Evolutionary conservation across 1,140 invertebrate genomes (phyloP).

Genomic region (Tetragonula clypearis): DNA sequence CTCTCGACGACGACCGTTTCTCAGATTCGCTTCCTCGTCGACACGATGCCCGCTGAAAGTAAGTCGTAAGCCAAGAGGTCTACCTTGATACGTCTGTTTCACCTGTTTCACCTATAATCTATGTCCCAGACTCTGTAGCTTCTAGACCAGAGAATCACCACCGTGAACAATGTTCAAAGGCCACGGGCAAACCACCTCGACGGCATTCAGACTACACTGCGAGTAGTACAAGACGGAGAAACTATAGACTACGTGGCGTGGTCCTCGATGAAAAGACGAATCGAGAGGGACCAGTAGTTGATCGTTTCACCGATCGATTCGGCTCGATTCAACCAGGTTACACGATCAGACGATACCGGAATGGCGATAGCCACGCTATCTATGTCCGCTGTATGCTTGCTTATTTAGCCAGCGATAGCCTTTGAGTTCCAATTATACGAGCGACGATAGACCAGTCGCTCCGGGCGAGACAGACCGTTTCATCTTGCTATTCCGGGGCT

Average conservation of each 20-base stretch:
- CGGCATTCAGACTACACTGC: background rate
- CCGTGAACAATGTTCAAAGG: conserved; percentile 46
- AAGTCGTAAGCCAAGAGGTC: conserved; percentile 13
- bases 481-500: background rate
- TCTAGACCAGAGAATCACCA: background rate
- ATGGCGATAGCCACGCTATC: background rate
- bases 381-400: conserved; percentile 10
- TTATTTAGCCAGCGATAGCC: conserved; percentile 23
- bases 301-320: conserved; percentile 3
- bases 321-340: background rate
- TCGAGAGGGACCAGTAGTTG: background rate
- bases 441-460: background rate
- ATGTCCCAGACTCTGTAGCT: background rate
- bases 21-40: conserved; percentile 48
- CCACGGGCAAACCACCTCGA: background rate
- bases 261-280: too few species aligned
- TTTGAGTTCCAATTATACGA: conserved; percentile 29
- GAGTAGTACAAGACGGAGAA: background rate
- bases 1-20: conserved; percentile 51
- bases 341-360: background rate
- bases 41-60: background rate
- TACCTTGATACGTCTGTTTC: background rate
- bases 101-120: background rate
- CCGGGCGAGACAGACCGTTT: background rate
- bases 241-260: background rate